These are phyloP conservation scores for Gandaritis pyraliata DNA, from an alignment of 2,888 invertebrate species.

Conservation along the genomic window DNA sequence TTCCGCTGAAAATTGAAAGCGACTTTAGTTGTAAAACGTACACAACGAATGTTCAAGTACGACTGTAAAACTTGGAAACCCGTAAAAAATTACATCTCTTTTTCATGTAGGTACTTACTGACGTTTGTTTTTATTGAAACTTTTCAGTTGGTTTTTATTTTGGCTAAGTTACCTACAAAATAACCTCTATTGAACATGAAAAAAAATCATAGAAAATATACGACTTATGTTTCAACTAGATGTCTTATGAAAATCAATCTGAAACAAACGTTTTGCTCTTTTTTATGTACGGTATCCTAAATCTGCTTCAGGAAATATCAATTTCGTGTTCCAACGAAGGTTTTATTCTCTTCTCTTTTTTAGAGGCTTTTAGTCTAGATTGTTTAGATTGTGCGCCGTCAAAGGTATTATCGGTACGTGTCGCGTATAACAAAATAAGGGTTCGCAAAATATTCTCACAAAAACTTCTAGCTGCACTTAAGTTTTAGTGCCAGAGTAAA, in stretches of 20 bases:
- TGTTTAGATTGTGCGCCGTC: conserved; percentile 14
- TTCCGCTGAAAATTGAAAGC: conserved; percentile 80
- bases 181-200: too few relatives aligned
- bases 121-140: too few relatives aligned
- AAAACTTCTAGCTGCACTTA: conserved; percentile 15
- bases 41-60: conserved; percentile 52
- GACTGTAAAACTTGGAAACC: neutral
- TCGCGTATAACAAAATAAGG: conserved; percentile 21
- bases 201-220: too few relatives aligned
- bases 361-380: conserved; percentile 33
- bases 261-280: neutral
- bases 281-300: conserved; percentile 1
- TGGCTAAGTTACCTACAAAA: too few relatives aligned
- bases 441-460: conserved; percentile 11
- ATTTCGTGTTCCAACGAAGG: conserved; percentile 58
- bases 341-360: conserved; percentile 50
- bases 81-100: neutral
- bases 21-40: conserved; percentile 79
- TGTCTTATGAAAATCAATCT: too few relatives aligned
- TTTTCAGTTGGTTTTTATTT: too few relatives aligned
- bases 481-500: conserved; percentile 19
- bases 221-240: too few relatives aligned
- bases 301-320: conserved; percentile 67
- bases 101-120: too few relatives aligned
- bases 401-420: conserved; percentile 21